phyloP scores from a whole-genome alignment of 37 sponge, comb jelly and placozoan genomes.

The Hormiphora californensis region DNA sequence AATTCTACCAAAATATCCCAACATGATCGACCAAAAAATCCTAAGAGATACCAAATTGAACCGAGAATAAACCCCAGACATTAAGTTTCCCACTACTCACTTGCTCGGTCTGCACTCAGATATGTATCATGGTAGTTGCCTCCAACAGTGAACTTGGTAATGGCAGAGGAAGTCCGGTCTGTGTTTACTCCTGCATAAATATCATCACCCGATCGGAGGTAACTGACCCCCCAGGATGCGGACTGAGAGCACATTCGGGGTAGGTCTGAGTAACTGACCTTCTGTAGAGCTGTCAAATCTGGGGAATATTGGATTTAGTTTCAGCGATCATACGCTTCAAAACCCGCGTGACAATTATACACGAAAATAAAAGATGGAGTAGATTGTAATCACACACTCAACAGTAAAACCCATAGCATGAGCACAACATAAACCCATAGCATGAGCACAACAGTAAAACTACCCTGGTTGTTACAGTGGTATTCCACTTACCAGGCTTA shows the following conservation, averaged over 20 bases:
- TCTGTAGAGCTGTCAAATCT: neutral
- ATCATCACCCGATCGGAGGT: neutral
- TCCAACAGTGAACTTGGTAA: neutral
- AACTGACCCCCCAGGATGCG: slow-evolving; percentile 6
- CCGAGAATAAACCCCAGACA: too few species aligned
- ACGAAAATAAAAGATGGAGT: too few species aligned
- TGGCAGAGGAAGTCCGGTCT: neutral
- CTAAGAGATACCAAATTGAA: too few species aligned
- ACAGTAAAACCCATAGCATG: too few species aligned
- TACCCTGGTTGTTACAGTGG: slow-evolving; percentile 54
- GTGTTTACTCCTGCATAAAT: slow-evolving; percentile 43
- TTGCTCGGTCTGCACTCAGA: slow-evolving; percentile 27
- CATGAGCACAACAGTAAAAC: too few species aligned
- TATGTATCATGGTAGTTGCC: neutral
- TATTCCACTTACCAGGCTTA: slow-evolving; percentile 42
- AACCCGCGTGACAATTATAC: too few species aligned
- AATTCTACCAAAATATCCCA: too few species aligned
- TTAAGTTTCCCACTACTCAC: neutral
- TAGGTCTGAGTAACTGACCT: neutral
- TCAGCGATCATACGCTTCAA: too few species aligned
- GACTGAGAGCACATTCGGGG: slow-evolving; percentile 45
- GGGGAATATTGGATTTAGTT: neutral
- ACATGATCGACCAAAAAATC: too few species aligned
- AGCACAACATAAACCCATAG: too few species aligned
- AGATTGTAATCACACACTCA: too few species aligned